A percentile compares a stretch with the other conserved stretches of the same genome.
phyloP scores from a whole-genome alignment of 2,888 invertebrate species.

The Zygogramma bicolorata region DNA sequence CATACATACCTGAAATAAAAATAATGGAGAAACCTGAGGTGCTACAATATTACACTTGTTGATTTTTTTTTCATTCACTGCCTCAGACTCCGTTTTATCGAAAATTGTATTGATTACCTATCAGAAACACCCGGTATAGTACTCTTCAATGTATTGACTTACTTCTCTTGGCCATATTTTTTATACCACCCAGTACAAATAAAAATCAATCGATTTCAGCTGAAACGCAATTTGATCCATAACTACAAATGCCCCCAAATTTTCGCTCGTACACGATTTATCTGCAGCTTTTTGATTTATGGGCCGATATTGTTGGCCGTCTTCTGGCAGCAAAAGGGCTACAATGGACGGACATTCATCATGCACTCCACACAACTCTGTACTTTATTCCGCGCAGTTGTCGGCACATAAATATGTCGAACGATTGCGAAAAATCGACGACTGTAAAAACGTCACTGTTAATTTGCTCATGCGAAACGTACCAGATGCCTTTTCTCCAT shows the following conservation, averaged over 20 bases:
- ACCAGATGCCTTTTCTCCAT: slow-evolving; percentile 62
- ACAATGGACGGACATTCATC: slow-evolving; percentile 64
- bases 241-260: slow-evolving; percentile 9
- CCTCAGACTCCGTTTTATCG: no score
- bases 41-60: no score
- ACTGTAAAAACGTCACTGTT: slow-evolving; percentile 65
- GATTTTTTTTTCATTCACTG: no score
- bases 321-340: slow-evolving; percentile 62
- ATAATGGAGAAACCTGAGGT: no score
- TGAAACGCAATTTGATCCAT: slow-evolving; percentile 1
- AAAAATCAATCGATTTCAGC: neutral
- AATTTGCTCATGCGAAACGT: slow-evolving; percentile 64
- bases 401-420: slow-evolving; percentile 65
- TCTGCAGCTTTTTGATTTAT: slow-evolving; percentile 65
- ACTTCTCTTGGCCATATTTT: neutral
- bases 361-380: slow-evolving; percentile 51
- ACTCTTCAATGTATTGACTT: no score
- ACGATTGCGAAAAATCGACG: slow-evolving; percentile 62
- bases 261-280: neutral
- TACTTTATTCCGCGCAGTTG: slow-evolving; percentile 63
- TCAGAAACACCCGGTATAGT: no score
- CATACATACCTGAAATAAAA: no score
- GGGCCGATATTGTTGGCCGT: slow-evolving; percentile 65
- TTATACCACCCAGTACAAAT: neutral
- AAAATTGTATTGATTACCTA: no score